A percentile compares a stretch with the other conserved stretches of the same genome.
These are phyloP conservation scores for Pachyuromys duprasi DNA, from an alignment of 2,797 vertebrate genomes.

Conservation along the genomic window DNA sequence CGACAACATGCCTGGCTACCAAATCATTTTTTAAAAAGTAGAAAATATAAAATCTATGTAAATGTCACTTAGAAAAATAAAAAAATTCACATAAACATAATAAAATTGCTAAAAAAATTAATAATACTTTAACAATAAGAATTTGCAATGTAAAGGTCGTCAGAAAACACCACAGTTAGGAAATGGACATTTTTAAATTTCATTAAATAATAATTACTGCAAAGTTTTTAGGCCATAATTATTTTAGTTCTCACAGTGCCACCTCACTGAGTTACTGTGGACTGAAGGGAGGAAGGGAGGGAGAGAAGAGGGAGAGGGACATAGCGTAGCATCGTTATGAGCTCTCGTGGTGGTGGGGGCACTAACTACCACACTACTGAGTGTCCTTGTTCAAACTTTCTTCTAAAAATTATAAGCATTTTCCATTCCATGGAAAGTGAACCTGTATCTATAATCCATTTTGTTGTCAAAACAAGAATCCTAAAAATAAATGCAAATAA, in stretches of 20 bases:
- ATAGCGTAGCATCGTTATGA: not conserved
- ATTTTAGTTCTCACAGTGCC: not conserved
- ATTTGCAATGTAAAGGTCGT: not conserved
- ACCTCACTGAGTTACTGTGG: not conserved
- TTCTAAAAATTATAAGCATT: not conserved
- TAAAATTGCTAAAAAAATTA: not conserved
- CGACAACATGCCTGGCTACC: too few relatives aligned
- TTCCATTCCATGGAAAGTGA: not conserved
- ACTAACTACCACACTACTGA: not conserved
- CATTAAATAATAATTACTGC: not conserved
- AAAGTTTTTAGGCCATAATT: not conserved
- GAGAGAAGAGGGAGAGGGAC: too few relatives aligned
- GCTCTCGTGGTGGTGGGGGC: not conserved
- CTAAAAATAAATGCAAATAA: constrained; percentile 2
- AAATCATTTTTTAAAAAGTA: not conserved
- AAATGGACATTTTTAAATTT: not conserved
- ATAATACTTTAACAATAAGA: not conserved
- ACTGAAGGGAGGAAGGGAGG: too few relatives aligned
- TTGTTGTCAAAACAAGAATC: not conserved
- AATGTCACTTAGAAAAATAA: not conserved
- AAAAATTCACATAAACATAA: not conserved
- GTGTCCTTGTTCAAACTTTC: not conserved
- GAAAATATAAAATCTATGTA: not conserved
- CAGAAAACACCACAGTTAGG: not conserved
- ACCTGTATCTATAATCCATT: not conserved